Conservation (phyloP, 92 coral and sea anemone genomes). For the Phymanthus crucifer region DNA sequence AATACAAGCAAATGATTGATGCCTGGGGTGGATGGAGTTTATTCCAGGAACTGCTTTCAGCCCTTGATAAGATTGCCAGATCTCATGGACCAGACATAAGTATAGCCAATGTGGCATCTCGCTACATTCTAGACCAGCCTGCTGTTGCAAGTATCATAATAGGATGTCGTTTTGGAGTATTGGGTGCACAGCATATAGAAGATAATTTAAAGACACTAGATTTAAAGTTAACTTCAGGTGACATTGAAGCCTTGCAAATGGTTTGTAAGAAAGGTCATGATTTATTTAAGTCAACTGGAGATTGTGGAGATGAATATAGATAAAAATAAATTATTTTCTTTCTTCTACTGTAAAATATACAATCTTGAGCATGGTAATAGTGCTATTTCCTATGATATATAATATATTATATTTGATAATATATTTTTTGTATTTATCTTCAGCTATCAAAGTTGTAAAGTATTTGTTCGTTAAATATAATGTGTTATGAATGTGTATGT, state of each 20-base stretch:
- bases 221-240: conserved; percentile 42
- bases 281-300: conserved; percentile 75
- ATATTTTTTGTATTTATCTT: no score
- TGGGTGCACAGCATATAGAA: conserved; percentile 68
- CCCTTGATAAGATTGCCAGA: conserved; percentile 57
- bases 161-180: conserved; percentile 79
- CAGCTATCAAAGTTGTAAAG: no score
- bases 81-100: conserved; percentile 54
- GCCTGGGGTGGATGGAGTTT: conserved; percentile 90
- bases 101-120: conserved; percentile 80
- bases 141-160: conserved; percentile 74
- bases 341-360: neutral
- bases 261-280: conserved; percentile 66
- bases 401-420: no score
- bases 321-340: neutral
- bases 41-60: conserved; percentile 69
- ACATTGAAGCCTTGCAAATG: conserved; percentile 51
- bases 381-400: neutral
- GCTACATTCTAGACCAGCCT: conserved; percentile 77
- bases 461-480: no score
- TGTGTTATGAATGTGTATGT: no score
- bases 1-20: conserved; percentile 83
- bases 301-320: conserved; percentile 88
- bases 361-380: neutral
- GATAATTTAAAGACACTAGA: conserved; percentile 64